Conservation (phyloP, 2,888 invertebrate genomes). For the Artemia sp. region DNA sequence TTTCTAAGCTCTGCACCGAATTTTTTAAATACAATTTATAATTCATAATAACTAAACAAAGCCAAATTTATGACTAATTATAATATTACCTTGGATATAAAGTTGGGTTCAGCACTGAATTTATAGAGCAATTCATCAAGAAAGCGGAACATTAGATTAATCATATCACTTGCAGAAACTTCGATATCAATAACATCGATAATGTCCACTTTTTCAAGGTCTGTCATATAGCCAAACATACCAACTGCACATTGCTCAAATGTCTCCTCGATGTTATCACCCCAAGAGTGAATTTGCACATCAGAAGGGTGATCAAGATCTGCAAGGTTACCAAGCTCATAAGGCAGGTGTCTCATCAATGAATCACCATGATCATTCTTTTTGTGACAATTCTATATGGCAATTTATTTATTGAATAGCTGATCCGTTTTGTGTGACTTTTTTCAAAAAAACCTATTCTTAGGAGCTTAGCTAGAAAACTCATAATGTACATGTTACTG, state of each 20-base stretch:
- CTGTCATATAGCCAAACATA: slow-evolving; percentile 98
- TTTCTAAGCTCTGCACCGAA: too few relatives aligned
- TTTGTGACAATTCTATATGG: too few relatives aligned
- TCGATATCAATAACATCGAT: slow-evolving; percentile 58
- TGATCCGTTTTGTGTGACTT: too few relatives aligned
- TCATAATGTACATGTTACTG: too few relatives aligned
- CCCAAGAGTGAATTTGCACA: slow-evolving; percentile 96
- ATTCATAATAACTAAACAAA: neutral
- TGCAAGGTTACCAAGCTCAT: slow-evolving; percentile 35
- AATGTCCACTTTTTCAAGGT: slow-evolving; percentile 63
- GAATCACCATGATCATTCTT: too few relatives aligned
- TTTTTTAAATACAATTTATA: neutral
- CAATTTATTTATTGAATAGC: too few relatives aligned
- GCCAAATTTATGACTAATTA: too few relatives aligned
- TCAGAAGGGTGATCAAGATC: slow-evolving; percentile 95
- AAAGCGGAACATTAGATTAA: slow-evolving; percentile 73
- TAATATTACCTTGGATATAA: slow-evolving; percentile 47
- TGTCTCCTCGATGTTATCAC: slow-evolving; percentile 62
- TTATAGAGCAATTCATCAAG: slow-evolving; percentile 82
- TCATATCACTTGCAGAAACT: slow-evolving; percentile 72
- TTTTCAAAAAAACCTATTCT: too few relatives aligned
- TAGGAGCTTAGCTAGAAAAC: too few relatives aligned
- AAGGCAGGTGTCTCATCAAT: too few relatives aligned
- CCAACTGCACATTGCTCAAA: slow-evolving; percentile 88
- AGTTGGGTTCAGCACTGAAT: slow-evolving; percentile 76